Base-by-base conservation (phyloP, 2,113 vertebrate genomes). In the Microcebus ravelobensis region DNA sequence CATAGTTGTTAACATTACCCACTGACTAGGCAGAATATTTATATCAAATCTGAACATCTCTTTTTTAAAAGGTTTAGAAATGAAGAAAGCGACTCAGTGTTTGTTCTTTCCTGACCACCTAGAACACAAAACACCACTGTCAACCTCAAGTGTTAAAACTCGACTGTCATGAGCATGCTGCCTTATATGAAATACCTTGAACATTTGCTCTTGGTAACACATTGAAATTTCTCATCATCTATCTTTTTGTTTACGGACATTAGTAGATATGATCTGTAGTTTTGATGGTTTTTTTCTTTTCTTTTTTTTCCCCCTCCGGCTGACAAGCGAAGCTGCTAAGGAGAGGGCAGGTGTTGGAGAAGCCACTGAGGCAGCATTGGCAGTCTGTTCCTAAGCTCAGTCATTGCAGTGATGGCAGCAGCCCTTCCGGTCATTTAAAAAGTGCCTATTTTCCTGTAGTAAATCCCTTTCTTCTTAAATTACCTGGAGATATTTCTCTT, bases 401-500 rank as follows among this genome's bases (percentile, higher is more conserved):
- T 76, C 7, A 68, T 81, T 86, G 89, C 74, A 57, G 9, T 14
- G 15, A 63, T 84, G 48, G 11, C 34, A 63, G 34, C 25, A 68
- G 59, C 8, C 12, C 50, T 79, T 73, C 57, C 42, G 52, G 68
- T 25, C 68, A 57, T 90, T 93, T 95, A 59, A 10, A 17, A 89
- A 74, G 59, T 34, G 23, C 48, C 27, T 29, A 39, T 81, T 92
- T 85, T 25, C 50, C 48, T 93, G 14, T 71, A 52, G 70, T 84
- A 45, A 70, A 61, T 29, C 14, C 63, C 45, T 94, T 94, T 80
- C 81, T 93, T 61, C 31, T 87, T 91, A 50, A 89, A 87, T 65
- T n/a, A 83, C 20, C 8, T 68, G n/a, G 76, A 76, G 15, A 14
- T n/a, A 52, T 59, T 81, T 86, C 48, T 79, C 65, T 52, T 80